A percentile compares a stretch with the other conserved stretches of the same genome.
These are phyloP conservation scores for Enteromius radiatus DNA, from an alignment of 2,797 vertebrate species.

Conservation along the genomic window DNA sequence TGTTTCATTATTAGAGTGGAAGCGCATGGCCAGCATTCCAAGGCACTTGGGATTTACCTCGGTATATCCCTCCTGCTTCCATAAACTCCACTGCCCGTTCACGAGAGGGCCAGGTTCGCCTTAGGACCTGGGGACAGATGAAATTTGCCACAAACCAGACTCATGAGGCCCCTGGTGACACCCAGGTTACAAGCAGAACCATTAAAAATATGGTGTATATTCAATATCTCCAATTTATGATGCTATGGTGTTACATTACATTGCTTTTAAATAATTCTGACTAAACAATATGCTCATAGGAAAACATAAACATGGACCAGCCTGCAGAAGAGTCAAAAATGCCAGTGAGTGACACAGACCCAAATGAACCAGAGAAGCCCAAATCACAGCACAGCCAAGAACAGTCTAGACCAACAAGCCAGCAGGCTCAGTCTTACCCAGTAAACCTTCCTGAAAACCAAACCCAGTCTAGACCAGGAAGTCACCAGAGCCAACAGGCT, in stretches of 20 bases:
- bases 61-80: slow-evolving; percentile 57
- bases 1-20: slow-evolving; percentile 60
- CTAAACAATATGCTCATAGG: slow-evolving; percentile 27
- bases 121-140: slow-evolving; percentile 63
- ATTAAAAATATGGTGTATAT: slow-evolving; percentile 32
- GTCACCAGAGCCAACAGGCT: slow-evolving; percentile 12
- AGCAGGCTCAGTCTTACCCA: slow-evolving; percentile 15
- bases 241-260: neutral
- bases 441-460: slow-evolving; percentile 38
- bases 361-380: slow-evolving; percentile 24
- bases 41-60: slow-evolving; percentile 78
- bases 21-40: slow-evolving; percentile 73
- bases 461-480: slow-evolving; percentile 24
- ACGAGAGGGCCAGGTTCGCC: slow-evolving; percentile 67
- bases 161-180: neutral
- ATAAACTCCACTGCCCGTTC: slow-evolving; percentile 77
- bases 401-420: slow-evolving; percentile 14
- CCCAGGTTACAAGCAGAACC: slow-evolving; percentile 10
- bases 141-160: slow-evolving; percentile 5
- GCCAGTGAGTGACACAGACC: neutral
- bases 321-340: neutral
- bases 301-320: slow-evolving; percentile 1
- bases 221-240: neutral
- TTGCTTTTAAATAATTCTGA: neutral
- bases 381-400: slow-evolving; percentile 21